Evolutionary conservation across 2,797 vertebrate genomes (phyloP).

Genomic region (Phataginus tricuspis): DNA sequence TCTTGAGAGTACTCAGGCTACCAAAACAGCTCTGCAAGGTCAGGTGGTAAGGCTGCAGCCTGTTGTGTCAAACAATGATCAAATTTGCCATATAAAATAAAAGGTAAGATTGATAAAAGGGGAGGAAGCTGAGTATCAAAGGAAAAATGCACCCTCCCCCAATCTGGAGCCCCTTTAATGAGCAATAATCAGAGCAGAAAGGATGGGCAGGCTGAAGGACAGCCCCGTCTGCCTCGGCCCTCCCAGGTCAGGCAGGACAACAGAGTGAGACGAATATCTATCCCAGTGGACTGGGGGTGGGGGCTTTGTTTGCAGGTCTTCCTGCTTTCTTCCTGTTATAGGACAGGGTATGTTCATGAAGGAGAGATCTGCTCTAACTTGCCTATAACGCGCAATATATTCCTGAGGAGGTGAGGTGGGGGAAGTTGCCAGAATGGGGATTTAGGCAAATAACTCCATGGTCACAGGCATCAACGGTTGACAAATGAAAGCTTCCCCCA

Average conservation of each 20-base stretch:
- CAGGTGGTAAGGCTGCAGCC: background rate
- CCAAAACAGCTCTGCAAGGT: background rate
- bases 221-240: background rate
- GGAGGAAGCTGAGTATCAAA: background rate
- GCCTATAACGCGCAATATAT: background rate
- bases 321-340: background rate
- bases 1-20: background rate
- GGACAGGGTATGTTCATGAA: background rate
- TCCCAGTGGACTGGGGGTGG: fast-evolving
- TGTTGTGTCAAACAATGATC: background rate
- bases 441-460: fast-evolving
- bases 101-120: background rate
- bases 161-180: background rate
- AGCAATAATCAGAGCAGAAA: background rate
- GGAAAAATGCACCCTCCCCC: background rate
- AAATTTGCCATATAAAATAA: background rate
- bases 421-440: background rate
- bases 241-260: background rate
- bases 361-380: background rate
- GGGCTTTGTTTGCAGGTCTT: background rate
- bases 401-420: background rate
- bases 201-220: background rate
- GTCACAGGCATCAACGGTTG: background rate
- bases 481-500: background rate
- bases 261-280: background rate